These are phyloP conservation scores for Prosapia bicincta DNA, from an alignment of 2,888 invertebrate species.

Conservation along the genomic window DNA sequence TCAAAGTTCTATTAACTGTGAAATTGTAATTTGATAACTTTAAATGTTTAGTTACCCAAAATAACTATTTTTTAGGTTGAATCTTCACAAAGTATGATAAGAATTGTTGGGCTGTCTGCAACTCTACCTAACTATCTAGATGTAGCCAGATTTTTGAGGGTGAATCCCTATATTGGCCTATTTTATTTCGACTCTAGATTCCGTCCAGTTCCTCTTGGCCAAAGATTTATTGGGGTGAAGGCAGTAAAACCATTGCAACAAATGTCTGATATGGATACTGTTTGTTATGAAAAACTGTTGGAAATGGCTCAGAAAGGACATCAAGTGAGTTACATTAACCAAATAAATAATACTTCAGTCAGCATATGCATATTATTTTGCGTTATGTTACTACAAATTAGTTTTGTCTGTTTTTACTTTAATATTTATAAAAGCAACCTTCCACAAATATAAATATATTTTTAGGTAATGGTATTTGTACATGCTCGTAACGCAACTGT, in stretches of 20 bases:
- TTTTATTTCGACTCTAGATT: conserved; percentile 94
- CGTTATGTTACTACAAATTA: too few species aligned
- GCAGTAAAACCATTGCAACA: conserved; percentile 57
- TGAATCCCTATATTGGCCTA: conserved; percentile 86
- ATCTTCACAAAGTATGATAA: conserved; percentile 88
- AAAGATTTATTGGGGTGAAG: conserved; percentile 87
- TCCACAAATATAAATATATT: conserved; percentile 6
- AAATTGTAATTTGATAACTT: too few species aligned
- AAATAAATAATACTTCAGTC: too few species aligned
- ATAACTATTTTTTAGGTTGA: conserved; percentile 60
- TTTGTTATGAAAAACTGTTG: conserved; percentile 89
- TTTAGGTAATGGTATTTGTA: conserved; percentile 90
- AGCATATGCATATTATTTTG: too few species aligned
- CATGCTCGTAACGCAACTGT: conserved; percentile 97
- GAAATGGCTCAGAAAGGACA: conserved; percentile 86
- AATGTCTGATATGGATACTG: conserved; percentile 79
- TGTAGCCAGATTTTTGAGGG: conserved; percentile 89
- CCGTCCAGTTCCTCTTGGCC: conserved; percentile 91
- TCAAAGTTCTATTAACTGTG: too few species aligned
- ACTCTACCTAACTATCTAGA: conserved; percentile 97
- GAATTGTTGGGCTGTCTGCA: conserved; percentile 95
- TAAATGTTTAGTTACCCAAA: too few species aligned
- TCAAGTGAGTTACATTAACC: conserved; percentile 69
- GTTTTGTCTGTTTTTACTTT: background rate
- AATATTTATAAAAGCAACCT: background rate